Conservation (phyloP, 2,888 invertebrate genomes). For the Polymixis flavicincta region DNA sequence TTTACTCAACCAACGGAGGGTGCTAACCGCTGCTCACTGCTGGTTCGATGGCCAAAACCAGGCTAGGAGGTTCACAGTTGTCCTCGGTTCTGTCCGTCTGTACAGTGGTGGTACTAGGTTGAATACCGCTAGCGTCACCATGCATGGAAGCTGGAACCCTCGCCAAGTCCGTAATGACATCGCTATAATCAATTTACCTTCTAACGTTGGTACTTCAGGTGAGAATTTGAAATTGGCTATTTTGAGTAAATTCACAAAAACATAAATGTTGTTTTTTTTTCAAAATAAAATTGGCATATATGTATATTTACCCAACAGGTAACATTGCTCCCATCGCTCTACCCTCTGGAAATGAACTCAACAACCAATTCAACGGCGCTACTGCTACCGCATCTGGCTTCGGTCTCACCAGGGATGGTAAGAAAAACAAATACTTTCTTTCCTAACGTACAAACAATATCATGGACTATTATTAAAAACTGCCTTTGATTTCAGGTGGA, state of each 20-base stretch:
- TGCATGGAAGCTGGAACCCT: slow-evolving; percentile 76
- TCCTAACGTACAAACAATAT: no score
- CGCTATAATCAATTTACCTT: slow-evolving; percentile 72
- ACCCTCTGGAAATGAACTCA: slow-evolving; percentile 65
- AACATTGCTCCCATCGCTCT: slow-evolving; percentile 67
- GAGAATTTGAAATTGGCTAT: slow-evolving; percentile 34
- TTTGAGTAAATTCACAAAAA: no score
- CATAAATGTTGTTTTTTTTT: slow-evolving; percentile 16
- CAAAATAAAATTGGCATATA: no score
- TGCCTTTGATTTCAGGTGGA: no score
- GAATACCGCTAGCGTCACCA: slow-evolving; percentile 64
- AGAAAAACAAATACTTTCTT: slow-evolving; percentile 19
- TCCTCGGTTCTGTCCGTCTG: slow-evolving; percentile 33
- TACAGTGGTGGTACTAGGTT: slow-evolving; percentile 36
- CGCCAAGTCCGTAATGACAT: slow-evolving; percentile 74
- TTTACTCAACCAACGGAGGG: slow-evolving; percentile 72
- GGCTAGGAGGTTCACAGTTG: slow-evolving; percentile 32
- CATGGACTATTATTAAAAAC: no score
- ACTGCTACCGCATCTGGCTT: slow-evolving; percentile 74
- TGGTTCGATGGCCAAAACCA: slow-evolving; percentile 38
- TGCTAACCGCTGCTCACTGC: slow-evolving; percentile 31
- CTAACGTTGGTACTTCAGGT: slow-evolving; percentile 64
- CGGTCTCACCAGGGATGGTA: slow-evolving; percentile 70
- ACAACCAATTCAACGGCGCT: slow-evolving; percentile 65
- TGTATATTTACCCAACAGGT: slow-evolving; percentile 41